These are phyloP conservation scores for Ciconia stormi DNA, from an alignment of 2,113 vertebrate genomes.

Conservation along the genomic window DNA sequence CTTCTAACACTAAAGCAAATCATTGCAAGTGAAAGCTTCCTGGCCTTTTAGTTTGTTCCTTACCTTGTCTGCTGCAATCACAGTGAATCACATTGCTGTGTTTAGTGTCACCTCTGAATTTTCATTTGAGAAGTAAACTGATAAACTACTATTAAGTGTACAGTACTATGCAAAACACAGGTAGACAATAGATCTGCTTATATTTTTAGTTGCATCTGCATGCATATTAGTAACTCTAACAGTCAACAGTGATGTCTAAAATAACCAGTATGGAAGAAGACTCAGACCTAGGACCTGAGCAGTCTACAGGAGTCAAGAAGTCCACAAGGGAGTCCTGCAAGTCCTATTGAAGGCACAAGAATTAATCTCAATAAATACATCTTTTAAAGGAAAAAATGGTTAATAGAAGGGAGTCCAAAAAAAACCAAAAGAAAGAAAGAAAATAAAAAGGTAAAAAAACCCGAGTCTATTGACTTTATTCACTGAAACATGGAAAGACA, in stretches of 20 bases:
- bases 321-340: background rate
- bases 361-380: background rate
- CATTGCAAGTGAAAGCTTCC: background rate
- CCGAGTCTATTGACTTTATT: background rate
- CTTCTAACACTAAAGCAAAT: background rate
- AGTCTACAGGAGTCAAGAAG: background rate
- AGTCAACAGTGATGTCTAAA: background rate
- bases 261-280: background rate
- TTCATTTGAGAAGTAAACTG: background rate
- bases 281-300: background rate
- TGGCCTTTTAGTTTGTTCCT: background rate
- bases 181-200: background rate
- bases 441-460: background rate
- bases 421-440: background rate
- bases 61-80: background rate
- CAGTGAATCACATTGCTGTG: background rate
- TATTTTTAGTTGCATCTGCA: background rate
- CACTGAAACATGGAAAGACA: background rate
- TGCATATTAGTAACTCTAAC: background rate
- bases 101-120: background rate
- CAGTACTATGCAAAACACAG: background rate
- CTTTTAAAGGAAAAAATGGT: background rate
- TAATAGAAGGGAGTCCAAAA: background rate
- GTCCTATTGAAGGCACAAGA: background rate
- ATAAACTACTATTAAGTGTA: background rate